Conservation (phyloP, 1,140 invertebrate species). For the Physella acuta region DNA sequence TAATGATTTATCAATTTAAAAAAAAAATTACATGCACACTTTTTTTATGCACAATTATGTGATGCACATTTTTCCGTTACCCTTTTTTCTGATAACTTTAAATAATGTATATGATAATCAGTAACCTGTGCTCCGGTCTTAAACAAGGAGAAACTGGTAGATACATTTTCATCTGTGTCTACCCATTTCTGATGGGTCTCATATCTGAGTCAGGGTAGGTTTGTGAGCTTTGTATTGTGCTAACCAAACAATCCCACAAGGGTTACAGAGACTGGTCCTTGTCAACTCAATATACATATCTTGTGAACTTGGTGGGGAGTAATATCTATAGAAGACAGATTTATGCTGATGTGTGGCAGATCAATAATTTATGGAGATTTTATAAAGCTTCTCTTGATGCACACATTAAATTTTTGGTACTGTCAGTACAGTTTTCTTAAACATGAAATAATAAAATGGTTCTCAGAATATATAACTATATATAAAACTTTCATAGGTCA, state of each 20-base stretch:
- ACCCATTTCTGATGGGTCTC: not conserved
- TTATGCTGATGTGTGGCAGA: not conserved
- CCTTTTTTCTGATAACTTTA: no score
- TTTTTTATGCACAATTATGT: no score
- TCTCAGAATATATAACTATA: not conserved
- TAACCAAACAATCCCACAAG: not conserved
- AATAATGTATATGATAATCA: no score
- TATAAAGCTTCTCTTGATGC: not conserved
- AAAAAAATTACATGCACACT: no score
- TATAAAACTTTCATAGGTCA: not conserved
- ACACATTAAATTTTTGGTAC: not conserved
- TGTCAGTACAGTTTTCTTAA: not conserved
- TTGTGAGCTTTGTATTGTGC: not conserved
- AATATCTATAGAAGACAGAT: not conserved
- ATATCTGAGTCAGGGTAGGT: not conserved
- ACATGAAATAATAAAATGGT: not conserved
- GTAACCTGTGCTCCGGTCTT: no score
- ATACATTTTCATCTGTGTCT: no score
- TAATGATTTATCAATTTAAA: no score
- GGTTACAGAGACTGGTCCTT: not conserved
- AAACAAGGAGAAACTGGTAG: no score
- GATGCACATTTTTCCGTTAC: no score
- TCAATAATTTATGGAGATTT: not conserved
- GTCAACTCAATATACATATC: not conserved
- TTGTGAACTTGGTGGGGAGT: not conserved